Base-by-base conservation (phyloP, 2,888 invertebrate species). In the Drosophila tanythrix region DNA sequence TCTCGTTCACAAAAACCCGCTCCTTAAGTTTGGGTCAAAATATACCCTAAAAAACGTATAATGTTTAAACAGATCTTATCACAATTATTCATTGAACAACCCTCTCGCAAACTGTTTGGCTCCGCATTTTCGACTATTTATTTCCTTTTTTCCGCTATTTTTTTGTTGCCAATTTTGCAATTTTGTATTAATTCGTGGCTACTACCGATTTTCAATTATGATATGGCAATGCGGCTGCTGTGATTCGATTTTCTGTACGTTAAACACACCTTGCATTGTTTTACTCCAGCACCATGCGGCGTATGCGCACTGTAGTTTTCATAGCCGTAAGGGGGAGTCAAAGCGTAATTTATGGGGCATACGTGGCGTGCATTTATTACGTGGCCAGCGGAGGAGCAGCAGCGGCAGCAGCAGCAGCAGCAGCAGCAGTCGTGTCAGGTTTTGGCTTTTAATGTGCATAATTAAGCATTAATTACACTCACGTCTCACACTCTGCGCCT, bases 371-470 rank as follows among this genome's bases (percentile, higher is more conserved):
- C 86, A 85, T 88, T 85, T 79, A 83, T 84, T 79, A 82, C 82
- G 79, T 86, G 83, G 70, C 76, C 68, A 66, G 40, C 58, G 57
- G 58, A 70, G 70, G 38, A 74, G 25, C 53, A 53, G 35, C 53
- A 67, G 76, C 40, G 56, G 74, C 64, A 62, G 76, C n/a, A 73
- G 21, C 5, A 15, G 27, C 18, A 61, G 76, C n/a, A n/a, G n/a
- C 40, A 67, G 75, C 57, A 60, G 78, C 67, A 65, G 74, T 46
- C 50, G 74, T 74, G 86, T 78, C 83, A 79, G 80, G 81, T 84
- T 88, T 88, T 87, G 88, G 85, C 88, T 87, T 88, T 88, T 88
- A 88, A 88, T 88, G 88, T 87, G 88, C 83, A 88, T 88, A 88
- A 88, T 88, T 88, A 88, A 88, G 87, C 87, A 88, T 88, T 88